Percentiles rank a stretch among this genome's conserved stretches.
phyloP scores from a whole-genome alignment of 2,113 vertebrate species.

The Triplophysa tibetana region DNA sequence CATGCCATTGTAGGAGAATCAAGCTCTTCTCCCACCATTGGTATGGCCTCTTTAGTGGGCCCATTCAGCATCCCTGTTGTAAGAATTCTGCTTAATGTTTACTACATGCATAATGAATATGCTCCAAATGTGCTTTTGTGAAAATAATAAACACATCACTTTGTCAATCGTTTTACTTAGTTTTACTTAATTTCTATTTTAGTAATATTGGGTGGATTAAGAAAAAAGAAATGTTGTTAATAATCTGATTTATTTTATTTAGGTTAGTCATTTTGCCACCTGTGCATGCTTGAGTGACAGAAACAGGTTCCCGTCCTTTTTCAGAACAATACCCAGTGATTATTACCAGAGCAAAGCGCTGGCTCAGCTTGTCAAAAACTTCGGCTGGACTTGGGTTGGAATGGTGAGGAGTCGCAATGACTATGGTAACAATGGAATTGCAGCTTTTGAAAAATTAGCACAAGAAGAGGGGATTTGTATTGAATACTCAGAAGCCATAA shows the following conservation, averaged over 20 bases:
- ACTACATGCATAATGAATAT: neutral
- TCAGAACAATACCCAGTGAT: constrained; percentile 62
- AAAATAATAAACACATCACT: neutral
- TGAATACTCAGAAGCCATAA: constrained; percentile 73
- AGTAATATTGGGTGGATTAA: too few species aligned
- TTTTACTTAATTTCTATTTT: too few species aligned
- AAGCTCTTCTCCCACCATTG: constrained; percentile 59
- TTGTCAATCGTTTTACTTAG: neutral
- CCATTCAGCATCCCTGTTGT: constrained; percentile 62
- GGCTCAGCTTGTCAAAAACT: too few species aligned
- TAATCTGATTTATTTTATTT: too few species aligned
- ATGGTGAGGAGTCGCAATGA: neutral
- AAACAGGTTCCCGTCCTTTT: constrained; percentile 54
- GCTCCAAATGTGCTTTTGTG: neutral
- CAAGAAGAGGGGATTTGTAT: constrained; percentile 59
- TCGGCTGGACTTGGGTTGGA: too few species aligned
- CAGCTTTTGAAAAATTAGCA: constrained; percentile 30
- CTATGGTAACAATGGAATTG: too few species aligned
- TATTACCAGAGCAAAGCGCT: constrained; percentile 58
- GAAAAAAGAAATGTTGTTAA: too few species aligned
- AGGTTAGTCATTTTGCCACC: constrained; percentile 59
- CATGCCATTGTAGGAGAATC: constrained; percentile 59
- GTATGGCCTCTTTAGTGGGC: constrained; percentile 53
- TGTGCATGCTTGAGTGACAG: constrained; percentile 61
- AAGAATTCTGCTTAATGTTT: constrained; percentile 9